These are phyloP conservation scores for Petrocephalus schoutedeni DNA, from an alignment of 2,797 vertebrate species.

Conservation along the genomic window DNA sequence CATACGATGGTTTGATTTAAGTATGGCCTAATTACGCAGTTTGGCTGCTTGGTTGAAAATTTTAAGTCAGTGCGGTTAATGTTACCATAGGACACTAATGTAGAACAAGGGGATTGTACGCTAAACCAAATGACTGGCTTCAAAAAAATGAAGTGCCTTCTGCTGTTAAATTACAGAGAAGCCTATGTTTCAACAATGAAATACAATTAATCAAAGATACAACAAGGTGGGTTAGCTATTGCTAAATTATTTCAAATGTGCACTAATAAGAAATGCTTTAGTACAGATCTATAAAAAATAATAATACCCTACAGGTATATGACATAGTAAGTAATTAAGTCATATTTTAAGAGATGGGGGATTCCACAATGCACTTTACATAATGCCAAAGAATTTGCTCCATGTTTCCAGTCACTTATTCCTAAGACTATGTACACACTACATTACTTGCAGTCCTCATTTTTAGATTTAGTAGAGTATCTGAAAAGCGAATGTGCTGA, in stretches of 20 bases:
- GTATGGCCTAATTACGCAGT: background rate
- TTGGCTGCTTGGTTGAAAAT: background rate
- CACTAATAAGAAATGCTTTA: background rate
- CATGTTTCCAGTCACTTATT: background rate
- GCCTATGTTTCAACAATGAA: no score
- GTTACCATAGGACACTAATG: background rate
- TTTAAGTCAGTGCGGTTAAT: background rate
- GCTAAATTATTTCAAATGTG: no score
- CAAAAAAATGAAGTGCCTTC: background rate
- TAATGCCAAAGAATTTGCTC: background rate
- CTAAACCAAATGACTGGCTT: background rate
- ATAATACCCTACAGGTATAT: background rate
- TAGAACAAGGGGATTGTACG: background rate
- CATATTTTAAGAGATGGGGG: background rate
- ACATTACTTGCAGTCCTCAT: background rate
- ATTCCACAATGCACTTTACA: background rate
- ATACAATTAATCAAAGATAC: no score
- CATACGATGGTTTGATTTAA: background rate
- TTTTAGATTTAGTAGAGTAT: background rate
- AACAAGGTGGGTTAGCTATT: no score
- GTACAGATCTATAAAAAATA: background rate
- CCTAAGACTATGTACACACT: background rate
- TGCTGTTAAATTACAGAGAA: background rate
- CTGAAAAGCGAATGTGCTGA: background rate
- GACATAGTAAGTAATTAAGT: background rate